These are phyloP conservation scores for Salvelinus sp. DNA, from an alignment of 2,113 vertebrate species.

Conservation along the genomic window DNA sequence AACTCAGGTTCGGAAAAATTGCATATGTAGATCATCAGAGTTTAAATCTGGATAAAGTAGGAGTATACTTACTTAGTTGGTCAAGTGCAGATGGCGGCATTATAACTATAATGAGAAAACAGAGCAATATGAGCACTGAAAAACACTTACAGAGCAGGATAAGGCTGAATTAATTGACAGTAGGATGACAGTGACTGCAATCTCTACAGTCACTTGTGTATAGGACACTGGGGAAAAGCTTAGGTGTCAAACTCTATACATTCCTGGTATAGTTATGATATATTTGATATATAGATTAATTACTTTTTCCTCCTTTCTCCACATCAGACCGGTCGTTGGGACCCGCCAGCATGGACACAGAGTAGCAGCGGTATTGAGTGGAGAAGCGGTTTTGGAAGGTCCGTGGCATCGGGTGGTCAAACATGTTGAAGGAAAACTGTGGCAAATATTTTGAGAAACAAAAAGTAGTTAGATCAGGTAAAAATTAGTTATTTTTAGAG, in stretches of 20 bases:
- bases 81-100: slow-evolving; percentile 98
- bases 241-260: too few relatives aligned
- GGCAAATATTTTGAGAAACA: not conserved
- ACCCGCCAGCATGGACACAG: slow-evolving; percentile 95
- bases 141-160: not conserved
- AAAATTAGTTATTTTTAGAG: too few relatives aligned
- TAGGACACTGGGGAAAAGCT: too few relatives aligned
- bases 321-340: slow-evolving; percentile 98
- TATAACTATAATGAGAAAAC: slow-evolving; percentile 81
- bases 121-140: not conserved
- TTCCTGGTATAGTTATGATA: too few relatives aligned
- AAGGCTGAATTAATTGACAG: not conserved
- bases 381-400: slow-evolving; percentile 98
- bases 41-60: not conserved
- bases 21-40: too few relatives aligned
- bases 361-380: slow-evolving; percentile 97
- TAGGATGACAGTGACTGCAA: not conserved
- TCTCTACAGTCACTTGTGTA: not conserved
- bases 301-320: slow-evolving; percentile 99
- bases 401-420: slow-evolving; percentile 90
- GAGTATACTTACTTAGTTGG: slow-evolving; percentile 91
- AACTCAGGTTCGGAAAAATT: not conserved
- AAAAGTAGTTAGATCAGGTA: too few relatives aligned
- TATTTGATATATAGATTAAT: not conserved
- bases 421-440: slow-evolving; percentile 96